Percentiles rank a stretch among this genome's conserved stretches.
These are phyloP conservation scores for Phyllostomus hastatus DNA, from an alignment of 2,113 vertebrate species.

Conservation along the genomic window DNA sequence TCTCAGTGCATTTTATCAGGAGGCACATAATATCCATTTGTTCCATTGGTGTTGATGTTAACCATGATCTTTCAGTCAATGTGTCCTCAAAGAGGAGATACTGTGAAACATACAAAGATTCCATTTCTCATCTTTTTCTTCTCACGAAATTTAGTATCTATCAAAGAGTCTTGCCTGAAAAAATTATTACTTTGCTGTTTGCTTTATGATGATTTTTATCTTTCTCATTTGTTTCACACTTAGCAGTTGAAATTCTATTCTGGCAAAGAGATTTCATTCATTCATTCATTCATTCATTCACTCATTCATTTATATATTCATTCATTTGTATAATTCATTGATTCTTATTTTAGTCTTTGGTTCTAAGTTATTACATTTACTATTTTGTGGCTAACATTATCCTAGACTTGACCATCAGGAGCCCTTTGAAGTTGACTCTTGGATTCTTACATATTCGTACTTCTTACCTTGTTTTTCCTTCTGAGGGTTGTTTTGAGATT, in stretches of 20 bases:
- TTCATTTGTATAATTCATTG: neutral
- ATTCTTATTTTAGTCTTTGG: neutral
- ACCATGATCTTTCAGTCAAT: neutral
- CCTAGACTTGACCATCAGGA: neutral
- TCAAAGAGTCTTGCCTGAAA: neutral
- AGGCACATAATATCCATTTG: neutral
- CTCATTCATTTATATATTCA: neutral
- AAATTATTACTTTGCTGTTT: neutral
- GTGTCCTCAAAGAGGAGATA: neutral
- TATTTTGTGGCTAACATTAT: neutral
- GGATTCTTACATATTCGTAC: neutral
- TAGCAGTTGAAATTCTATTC: neutral
- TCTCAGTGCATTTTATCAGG: neutral
- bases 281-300: neutral
- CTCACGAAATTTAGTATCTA: neutral
- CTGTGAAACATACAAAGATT: neutral
- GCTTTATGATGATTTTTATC: neutral
- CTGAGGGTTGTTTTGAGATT: neutral
- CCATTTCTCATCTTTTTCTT: neutral
- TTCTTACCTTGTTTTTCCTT: slow-evolving; percentile 12
- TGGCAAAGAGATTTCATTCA: neutral
- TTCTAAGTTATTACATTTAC: neutral
- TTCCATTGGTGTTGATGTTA: neutral
- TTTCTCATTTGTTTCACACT: neutral
- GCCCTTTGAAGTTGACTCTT: neutral